phyloP scores from a whole-genome alignment of 2,888 invertebrate genomes.

The Cryptocheilus praepositus region DNA sequence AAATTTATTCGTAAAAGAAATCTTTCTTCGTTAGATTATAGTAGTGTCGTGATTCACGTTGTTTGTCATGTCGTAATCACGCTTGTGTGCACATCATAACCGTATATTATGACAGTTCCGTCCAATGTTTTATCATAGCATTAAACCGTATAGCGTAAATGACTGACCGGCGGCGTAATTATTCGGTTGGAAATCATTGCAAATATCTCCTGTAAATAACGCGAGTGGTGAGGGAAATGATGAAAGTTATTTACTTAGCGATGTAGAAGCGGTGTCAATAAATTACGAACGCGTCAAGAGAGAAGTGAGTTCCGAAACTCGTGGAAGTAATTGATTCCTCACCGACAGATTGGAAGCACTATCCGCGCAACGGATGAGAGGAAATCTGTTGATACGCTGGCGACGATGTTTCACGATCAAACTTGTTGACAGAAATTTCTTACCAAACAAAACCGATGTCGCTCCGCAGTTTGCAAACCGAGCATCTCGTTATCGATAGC shows the following conservation, averaged over 20 bases:
- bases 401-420: background rate
- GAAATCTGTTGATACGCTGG: constrained; percentile 16
- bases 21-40: no score
- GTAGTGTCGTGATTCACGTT: no score
- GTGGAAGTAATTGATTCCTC: constrained; percentile 27
- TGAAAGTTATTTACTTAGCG: background rate
- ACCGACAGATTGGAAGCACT: constrained; percentile 19
- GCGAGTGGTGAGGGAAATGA: background rate
- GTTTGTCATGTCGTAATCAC: no score
- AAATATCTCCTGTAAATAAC: no score
- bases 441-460: background rate
- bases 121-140: no score
- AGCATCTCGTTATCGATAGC: constrained; percentile 3
- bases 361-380: constrained; percentile 24
- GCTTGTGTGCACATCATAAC: no score
- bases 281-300: constrained; percentile 10
- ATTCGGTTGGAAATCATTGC: no score
- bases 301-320: background rate
- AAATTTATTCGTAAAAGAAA: no score
- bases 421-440: constrained; percentile 28
- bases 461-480: background rate
- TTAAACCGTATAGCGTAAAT: no score
- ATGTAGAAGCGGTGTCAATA: constrained; percentile 17
- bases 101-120: no score
- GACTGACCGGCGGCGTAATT: no score